These are phyloP conservation scores for Phengaris arion DNA, from an alignment of 2,888 invertebrate genomes.

Conservation along the genomic window DNA sequence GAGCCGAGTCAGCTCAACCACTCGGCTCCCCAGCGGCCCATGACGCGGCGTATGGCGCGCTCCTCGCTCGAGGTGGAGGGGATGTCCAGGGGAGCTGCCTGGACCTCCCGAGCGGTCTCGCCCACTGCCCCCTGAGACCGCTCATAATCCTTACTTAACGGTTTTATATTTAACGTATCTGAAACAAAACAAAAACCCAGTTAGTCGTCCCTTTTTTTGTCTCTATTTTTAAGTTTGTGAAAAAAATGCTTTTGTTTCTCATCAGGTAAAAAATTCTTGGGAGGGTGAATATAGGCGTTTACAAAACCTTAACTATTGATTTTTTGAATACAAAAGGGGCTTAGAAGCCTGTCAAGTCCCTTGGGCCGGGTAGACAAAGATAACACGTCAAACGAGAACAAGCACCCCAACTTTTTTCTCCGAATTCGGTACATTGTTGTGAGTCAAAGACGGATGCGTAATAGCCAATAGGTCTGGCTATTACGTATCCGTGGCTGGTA, in stretches of 20 bases:
- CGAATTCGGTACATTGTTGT: neutral
- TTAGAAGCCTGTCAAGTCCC: neutral
- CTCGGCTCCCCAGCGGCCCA: conserved; percentile 95
- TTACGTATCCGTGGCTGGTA: neutral
- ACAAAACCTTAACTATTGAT: neutral
- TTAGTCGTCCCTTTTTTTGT: too few relatives aligned
- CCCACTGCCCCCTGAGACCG: conserved; percentile 68
- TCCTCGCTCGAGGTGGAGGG: conserved; percentile 70
- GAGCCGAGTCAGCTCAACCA: conserved; percentile 98
- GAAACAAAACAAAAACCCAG: conserved; percentile 43
- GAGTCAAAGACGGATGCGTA: neutral
- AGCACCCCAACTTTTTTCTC: neutral
- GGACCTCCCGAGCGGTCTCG: conserved; percentile 67
- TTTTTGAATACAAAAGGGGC: conserved; percentile 1
- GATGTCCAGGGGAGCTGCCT: conserved; percentile 51
- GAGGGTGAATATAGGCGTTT: neutral
- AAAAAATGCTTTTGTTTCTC: too few relatives aligned
- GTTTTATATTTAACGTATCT: conserved; percentile 78
- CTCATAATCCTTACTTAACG: conserved; percentile 74
- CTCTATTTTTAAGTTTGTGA: neutral
- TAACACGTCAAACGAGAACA: neutral
- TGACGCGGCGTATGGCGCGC: conserved; percentile 76
- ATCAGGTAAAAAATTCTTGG: neutral
- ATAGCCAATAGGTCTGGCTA: neutral
- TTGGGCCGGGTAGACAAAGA: conserved; percentile 15